Evolutionary conservation across 2,888 invertebrate genomes (phyloP).

Genomic region (Lithosia quadra): DNA sequence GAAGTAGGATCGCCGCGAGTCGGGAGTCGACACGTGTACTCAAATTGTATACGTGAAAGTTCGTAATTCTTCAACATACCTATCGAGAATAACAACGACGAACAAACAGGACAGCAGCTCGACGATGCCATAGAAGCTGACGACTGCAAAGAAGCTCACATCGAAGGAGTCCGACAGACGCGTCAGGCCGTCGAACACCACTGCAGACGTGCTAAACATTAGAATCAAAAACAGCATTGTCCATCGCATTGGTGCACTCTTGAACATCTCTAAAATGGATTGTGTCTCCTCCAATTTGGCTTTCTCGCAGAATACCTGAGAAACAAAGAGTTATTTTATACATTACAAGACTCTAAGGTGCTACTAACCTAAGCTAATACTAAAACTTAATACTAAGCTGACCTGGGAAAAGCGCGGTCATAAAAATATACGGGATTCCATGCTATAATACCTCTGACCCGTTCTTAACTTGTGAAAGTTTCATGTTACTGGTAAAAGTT

Average conservation of each 20-base stretch:
- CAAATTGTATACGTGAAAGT: too few relatives aligned
- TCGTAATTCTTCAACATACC: too few relatives aligned
- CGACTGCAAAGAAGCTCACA: constrained; percentile 68
- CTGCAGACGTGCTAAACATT: constrained; percentile 58
- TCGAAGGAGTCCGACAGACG: constrained; percentile 71
- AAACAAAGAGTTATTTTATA: neutral
- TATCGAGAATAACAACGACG: constrained; percentile 19
- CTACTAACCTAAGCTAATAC: too few relatives aligned
- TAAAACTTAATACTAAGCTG: too few relatives aligned
- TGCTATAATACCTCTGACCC: too few relatives aligned
- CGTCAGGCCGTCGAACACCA: constrained; percentile 68
- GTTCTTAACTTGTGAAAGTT: too few relatives aligned
- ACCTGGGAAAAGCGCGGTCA: too few relatives aligned
- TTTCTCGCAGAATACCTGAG: constrained; percentile 21
- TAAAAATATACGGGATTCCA: too few relatives aligned
- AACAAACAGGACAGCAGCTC: constrained; percentile 60
- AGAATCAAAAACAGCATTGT: constrained; percentile 41
- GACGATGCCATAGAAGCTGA: constrained; percentile 64
- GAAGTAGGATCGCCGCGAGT: too few relatives aligned
- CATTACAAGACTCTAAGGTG: too few relatives aligned
- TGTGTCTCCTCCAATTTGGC: constrained; percentile 7
- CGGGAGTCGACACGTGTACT: too few relatives aligned
- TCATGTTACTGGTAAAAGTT: too few relatives aligned
- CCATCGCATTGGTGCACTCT: constrained; percentile 13
- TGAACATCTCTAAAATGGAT: constrained; percentile 13